Conservation (phyloP, 2,888 invertebrate genomes). For the Dorcus hopei region DNA sequence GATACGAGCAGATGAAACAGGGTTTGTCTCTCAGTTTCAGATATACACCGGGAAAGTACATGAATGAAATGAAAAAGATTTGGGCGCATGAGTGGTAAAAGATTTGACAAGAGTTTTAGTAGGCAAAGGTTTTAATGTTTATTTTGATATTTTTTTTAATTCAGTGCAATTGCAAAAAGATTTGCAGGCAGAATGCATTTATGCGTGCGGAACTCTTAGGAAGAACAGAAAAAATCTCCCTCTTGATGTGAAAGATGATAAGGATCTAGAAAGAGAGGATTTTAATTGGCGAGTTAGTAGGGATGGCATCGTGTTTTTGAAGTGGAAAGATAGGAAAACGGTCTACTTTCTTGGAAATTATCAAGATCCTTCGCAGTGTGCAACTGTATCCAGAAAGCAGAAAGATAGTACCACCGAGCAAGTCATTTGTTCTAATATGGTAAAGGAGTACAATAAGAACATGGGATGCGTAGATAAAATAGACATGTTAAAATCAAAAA, state of each 20-base stretch:
- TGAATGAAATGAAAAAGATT: no score
- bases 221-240: no score
- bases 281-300: neutral
- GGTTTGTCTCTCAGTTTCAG: constrained; percentile 31
- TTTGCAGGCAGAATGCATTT: no score
- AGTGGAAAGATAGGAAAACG: constrained; percentile 1
- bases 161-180: no score
- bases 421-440: constrained; percentile 19
- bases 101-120: no score
- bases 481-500: constrained; percentile 21
- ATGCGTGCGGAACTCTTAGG: no score
- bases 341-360: neutral
- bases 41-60: constrained; percentile 34
- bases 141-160: no score
- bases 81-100: no score
- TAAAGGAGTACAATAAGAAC: constrained; percentile 22
- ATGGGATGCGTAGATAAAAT: constrained; percentile 23
- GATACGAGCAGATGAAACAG: constrained; percentile 26
- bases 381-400: constrained; percentile 9
- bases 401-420: constrained; percentile 15
- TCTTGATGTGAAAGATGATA: no score
- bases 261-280: no score
- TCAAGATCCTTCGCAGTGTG: neutral
- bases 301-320: neutral
- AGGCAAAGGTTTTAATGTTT: no score